Evolutionary conservation across 1,140 invertebrate genomes (phyloP).

Genomic region (Bilobella aurantiaca): DNA sequence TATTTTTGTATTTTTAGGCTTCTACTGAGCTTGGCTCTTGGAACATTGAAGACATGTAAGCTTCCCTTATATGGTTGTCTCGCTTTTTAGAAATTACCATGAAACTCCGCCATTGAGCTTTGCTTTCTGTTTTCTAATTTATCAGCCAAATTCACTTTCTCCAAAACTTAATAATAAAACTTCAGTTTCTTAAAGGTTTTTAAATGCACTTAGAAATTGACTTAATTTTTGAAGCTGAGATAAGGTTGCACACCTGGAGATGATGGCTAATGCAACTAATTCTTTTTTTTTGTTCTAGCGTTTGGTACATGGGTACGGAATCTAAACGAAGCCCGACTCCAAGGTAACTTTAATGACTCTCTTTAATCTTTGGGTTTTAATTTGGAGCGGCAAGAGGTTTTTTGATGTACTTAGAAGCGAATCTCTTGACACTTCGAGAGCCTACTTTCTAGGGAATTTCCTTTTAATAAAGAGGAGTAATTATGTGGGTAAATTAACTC

Average conservation of each 20-base stretch:
- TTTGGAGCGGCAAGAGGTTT: neutral
- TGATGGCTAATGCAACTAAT: neutral
- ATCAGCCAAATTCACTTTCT: too few species aligned
- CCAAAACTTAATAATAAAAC: too few species aligned
- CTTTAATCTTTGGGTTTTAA: neutral
- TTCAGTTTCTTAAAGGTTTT: too few species aligned
- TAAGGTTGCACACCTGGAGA: too few species aligned
- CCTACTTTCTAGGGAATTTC: neutral
- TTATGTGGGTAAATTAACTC: slow-evolving; percentile 4
- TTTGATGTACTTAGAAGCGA: too few species aligned
- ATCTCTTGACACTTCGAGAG: too few species aligned
- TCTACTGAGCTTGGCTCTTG: slow-evolving; percentile 55
- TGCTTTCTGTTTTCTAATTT: too few species aligned
- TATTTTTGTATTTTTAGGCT: slow-evolving; percentile 43
- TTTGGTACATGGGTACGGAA: slow-evolving; percentile 73
- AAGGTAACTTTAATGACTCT: slow-evolving; percentile 40
- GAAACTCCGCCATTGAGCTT: too few species aligned
- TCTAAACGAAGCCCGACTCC: slow-evolving; percentile 64
- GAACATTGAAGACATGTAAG: slow-evolving; percentile 54
- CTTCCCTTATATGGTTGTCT: too few species aligned
- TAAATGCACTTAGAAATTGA: too few species aligned
- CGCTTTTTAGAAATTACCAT: too few species aligned
- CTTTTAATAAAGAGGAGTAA: slow-evolving; percentile 6
- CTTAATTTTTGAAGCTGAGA: too few species aligned
- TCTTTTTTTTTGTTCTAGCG: slow-evolving; percentile 39